Percentiles rank a stretch among this genome's conserved stretches.
Conservation (phyloP, 2,888 invertebrate genomes). For the Plemyria rubiginata region DNA sequence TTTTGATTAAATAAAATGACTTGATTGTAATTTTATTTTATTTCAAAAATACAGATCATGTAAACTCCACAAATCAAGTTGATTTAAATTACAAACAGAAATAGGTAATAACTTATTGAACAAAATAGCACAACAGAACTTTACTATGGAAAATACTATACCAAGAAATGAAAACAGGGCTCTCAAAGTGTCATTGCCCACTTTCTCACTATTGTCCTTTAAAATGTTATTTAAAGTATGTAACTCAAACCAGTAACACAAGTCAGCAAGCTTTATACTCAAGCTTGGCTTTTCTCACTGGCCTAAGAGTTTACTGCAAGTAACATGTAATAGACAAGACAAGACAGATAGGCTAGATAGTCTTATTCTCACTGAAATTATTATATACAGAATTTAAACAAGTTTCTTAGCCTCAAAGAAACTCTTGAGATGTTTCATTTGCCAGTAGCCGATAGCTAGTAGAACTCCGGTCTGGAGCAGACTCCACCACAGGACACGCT, state of each 20-base stretch:
- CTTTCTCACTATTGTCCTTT: slow-evolving; percentile 1
- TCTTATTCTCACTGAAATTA: slow-evolving; percentile 14
- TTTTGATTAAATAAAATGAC: slow-evolving; percentile 48
- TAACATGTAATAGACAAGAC: slow-evolving; percentile 2
- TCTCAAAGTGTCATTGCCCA: neutral
- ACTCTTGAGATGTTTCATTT: slow-evolving; percentile 99
- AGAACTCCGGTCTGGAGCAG: slow-evolving; percentile 95
- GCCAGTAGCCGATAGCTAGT: slow-evolving; percentile 98
- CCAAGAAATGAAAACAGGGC: slow-evolving; percentile 13
- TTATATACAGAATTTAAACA: slow-evolving; percentile 86
- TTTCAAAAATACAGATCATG: slow-evolving; percentile 71
- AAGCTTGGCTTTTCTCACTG: neutral
- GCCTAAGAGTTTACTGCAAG: neutral
- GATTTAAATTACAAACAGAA: slow-evolving; percentile 38
- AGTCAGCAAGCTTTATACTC: neutral
- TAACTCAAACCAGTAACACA: too few relatives aligned
- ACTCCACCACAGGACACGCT: slow-evolving; percentile 98
- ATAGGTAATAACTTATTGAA: slow-evolving; percentile 41
- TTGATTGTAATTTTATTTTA: slow-evolving; percentile 55
- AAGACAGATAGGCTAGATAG: neutral
- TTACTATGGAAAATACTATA: slow-evolving; percentile 15
- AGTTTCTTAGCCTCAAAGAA: slow-evolving; percentile 99
- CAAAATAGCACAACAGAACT: slow-evolving; percentile 41
- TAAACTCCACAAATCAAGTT: slow-evolving; percentile 49
- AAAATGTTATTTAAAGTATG: too few relatives aligned